These are phyloP conservation scores for Phaethornis superciliosus DNA, from an alignment of 2,113 vertebrate species.

Conservation along the genomic window DNA sequence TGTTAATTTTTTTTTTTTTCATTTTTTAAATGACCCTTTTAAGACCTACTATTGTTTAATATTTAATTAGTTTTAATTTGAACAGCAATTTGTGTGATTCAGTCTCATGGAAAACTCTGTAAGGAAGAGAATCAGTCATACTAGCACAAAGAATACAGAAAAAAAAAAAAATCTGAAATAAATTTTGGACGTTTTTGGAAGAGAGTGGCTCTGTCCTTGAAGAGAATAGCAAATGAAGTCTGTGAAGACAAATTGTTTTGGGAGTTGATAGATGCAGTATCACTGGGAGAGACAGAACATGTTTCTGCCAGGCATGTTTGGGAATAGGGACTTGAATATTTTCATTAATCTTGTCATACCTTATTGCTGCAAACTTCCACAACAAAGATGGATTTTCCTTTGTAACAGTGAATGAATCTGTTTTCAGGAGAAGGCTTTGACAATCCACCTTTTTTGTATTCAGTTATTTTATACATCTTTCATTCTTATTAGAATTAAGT, in stretches of 20 bases:
- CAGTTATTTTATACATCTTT: not conserved
- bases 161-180: not conserved
- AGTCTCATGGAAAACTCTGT: not conserved
- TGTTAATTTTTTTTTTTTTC: not conserved
- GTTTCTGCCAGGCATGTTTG: slow-evolving; percentile 55
- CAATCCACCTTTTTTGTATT: not conserved
- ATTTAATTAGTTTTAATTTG: not conserved
- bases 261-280: slow-evolving; percentile 20
- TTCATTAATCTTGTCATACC: slow-evolving; percentile 54
- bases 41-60: not conserved
- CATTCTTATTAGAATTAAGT: not conserved
- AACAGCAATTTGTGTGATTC: not conserved
- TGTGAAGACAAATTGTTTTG: slow-evolving; percentile 15
- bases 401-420: not conserved
- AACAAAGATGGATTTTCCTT: slow-evolving; percentile 17
- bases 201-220: slow-evolving; percentile 3
- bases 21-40: not conserved
- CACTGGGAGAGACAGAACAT: slow-evolving; percentile 47
- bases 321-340: slow-evolving; percentile 52
- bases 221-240: slow-evolving; percentile 8
- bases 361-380: slow-evolving; percentile 38
- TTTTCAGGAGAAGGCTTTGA: not conserved
- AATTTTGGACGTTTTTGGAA: not conserved
- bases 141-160: not conserved
- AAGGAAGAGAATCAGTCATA: not conserved